These are phyloP conservation scores for Archocentrus centrarchus DNA, from an alignment of 2,113 vertebrate genomes.

Conservation along the genomic window DNA sequence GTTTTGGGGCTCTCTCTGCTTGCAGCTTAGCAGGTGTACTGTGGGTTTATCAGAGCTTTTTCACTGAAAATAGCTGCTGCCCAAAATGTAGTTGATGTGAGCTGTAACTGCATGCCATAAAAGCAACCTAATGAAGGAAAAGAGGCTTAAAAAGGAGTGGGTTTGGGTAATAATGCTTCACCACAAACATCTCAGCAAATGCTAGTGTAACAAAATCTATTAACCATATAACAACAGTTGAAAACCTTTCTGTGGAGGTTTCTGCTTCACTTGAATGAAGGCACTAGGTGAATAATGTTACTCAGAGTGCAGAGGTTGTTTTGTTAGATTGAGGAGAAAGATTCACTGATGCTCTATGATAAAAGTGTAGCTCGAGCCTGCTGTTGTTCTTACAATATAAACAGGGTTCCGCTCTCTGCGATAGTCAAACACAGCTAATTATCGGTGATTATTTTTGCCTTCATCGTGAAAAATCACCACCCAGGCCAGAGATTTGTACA, in stretches of 20 bases:
- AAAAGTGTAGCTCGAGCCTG: conserved; percentile 23
- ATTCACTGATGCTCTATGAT: neutral
- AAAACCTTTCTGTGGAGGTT: neutral
- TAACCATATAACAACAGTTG: neutral
- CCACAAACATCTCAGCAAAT: neutral
- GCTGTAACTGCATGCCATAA: neutral
- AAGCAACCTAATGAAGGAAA: neutral
- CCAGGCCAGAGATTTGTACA: conserved; percentile 71
- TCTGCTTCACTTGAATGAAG: neutral
- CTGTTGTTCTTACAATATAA: conserved; percentile 33
- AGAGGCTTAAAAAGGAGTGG: neutral
- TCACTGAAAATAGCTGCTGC: neutral
- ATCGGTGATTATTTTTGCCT: conserved; percentile 74
- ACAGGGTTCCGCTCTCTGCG: conserved; percentile 24
- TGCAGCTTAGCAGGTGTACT: neutral
- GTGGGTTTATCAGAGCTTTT: neutral
- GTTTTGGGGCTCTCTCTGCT: neutral
- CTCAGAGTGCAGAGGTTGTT: fast-evolving
- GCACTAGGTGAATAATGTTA: neutral
- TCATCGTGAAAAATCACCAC: conserved; percentile 75
- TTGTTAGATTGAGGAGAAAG: neutral
- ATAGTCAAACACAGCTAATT: conserved; percentile 65
- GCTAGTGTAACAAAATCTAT: neutral
- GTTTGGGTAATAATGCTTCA: neutral
- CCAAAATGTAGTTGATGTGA: neutral